Evolutionary conservation across 2,113 vertebrate species (phyloP).

Genomic region (Cynoglossus semilaevis): DNA sequence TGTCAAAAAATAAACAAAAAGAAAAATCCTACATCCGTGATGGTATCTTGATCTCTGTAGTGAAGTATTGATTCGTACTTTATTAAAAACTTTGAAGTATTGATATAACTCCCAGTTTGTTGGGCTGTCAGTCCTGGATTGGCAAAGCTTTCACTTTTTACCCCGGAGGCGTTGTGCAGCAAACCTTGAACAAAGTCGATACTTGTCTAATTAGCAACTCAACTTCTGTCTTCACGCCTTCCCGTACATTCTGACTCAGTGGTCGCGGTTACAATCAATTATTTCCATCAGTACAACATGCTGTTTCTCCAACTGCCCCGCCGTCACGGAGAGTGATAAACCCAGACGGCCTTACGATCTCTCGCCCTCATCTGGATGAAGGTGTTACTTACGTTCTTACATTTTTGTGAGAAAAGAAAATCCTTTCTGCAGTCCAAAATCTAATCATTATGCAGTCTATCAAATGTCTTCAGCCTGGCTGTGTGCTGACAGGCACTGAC

Average conservation of each 20-base stretch:
- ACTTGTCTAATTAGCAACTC: constrained; percentile 50
- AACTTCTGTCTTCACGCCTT: constrained; percentile 21
- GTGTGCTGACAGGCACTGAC: constrained; percentile 69
- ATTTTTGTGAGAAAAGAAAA: constrained; percentile 24
- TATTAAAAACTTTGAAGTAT: constrained; percentile 21
- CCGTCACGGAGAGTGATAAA: constrained; percentile 18
- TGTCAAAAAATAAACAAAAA: background rate
- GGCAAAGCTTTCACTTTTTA: constrained; percentile 19
- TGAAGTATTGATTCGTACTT: constrained; percentile 20
- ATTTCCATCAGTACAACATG: constrained; percentile 4
- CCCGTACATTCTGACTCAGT: constrained; percentile 7
- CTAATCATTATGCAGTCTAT: constrained; percentile 46
- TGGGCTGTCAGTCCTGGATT: constrained; percentile 12
- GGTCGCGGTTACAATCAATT: constrained; percentile 18
- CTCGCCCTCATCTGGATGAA: constrained; percentile 5
- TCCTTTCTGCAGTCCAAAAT: constrained; percentile 42
- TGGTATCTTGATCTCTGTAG: constrained; percentile 10
- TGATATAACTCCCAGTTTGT: constrained; percentile 9
- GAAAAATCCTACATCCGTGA: constrained; percentile 1
- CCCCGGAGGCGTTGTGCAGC: constrained; percentile 11
- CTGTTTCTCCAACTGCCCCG: constrained; percentile 5
- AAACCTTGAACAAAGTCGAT: constrained; percentile 35
- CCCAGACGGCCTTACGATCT: background rate
- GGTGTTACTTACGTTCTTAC: constrained; percentile 44
- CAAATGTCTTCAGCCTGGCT: constrained; percentile 48